Percentiles rank a stretch among this genome's conserved stretches.
phyloP scores from a whole-genome alignment of 1,140 invertebrate species.

The Stenopsyche tienmushanensis region DNA sequence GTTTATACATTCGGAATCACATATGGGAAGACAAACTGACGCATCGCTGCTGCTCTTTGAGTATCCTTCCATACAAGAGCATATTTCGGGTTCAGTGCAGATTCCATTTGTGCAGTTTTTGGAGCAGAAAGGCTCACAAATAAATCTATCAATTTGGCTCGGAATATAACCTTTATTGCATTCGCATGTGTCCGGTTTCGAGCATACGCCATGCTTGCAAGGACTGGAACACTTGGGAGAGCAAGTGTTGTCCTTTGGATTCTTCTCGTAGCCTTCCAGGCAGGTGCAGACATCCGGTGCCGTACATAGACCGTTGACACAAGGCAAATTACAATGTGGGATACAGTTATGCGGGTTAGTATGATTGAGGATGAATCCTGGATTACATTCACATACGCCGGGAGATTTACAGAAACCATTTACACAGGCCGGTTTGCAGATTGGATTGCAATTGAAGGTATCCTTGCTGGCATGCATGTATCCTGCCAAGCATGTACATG shows the following conservation, averaged over 20 bases:
- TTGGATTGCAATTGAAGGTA: conserved; percentile 45
- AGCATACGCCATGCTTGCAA: conserved; percentile 28
- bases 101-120: conserved; percentile 48
- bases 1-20: conserved; percentile 49
- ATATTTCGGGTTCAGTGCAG: conserved; percentile 56
- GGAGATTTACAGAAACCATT: conserved; percentile 55
- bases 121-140: conserved; percentile 42
- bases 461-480: not conserved
- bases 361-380: conserved; percentile 54
- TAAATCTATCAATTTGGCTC: not conserved
- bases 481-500: conserved; percentile 1
- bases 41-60: conserved; percentile 38
- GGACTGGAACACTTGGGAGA: conserved; percentile 19
- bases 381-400: conserved; percentile 55
- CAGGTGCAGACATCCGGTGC: conserved; percentile 59
- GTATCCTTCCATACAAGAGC: conserved; percentile 57
- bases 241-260: conserved; percentile 44
- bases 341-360: conserved; percentile 40
- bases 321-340: not conserved
- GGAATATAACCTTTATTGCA: not conserved
- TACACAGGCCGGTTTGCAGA: conserved; percentile 48
- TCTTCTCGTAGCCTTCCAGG: conserved; percentile 46
- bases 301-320: conserved; percentile 55
- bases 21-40: conserved; percentile 49
- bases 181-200: conserved; percentile 10